Evolutionary conservation across 2,113 vertebrate genomes (phyloP).

Genomic region (Sciurus niger): DNA sequence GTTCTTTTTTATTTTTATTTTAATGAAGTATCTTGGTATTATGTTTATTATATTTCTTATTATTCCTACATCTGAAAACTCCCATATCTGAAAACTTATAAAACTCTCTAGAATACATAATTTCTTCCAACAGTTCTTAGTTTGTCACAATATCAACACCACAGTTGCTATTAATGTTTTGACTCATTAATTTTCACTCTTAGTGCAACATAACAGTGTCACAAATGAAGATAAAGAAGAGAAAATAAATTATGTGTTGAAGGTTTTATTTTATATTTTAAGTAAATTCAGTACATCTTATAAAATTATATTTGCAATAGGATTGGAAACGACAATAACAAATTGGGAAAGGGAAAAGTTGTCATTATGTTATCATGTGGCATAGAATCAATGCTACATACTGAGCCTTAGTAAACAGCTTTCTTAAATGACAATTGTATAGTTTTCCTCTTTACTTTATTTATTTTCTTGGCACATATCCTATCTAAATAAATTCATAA

Average conservation of each 20-base stretch:
- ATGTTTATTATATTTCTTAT: neutral
- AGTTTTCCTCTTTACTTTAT: neutral
- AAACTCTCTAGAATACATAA: neutral
- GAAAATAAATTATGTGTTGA: neutral
- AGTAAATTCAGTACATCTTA: neutral
- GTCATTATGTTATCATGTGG: neutral
- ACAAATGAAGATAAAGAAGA: constrained; percentile 19
- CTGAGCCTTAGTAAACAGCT: neutral
- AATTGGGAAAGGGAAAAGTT: neutral
- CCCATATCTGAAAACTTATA: neutral
- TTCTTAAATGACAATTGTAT: neutral
- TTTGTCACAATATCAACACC: neutral
- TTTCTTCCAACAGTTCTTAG: constrained; percentile 35
- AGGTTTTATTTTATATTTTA: neutral
- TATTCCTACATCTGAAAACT: neutral
- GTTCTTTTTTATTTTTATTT: neutral
- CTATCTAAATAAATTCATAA: neutral
- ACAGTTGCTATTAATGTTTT: neutral
- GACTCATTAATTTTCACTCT: constrained; percentile 21
- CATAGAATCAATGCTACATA: neutral
- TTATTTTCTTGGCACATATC: neutral
- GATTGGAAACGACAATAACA: neutral
- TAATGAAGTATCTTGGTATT: neutral
- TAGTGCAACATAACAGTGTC: neutral
- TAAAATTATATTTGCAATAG: neutral